Base-by-base conservation (phyloP, 2,113 vertebrate genomes). In the Nannobrachium achirus region DNA sequence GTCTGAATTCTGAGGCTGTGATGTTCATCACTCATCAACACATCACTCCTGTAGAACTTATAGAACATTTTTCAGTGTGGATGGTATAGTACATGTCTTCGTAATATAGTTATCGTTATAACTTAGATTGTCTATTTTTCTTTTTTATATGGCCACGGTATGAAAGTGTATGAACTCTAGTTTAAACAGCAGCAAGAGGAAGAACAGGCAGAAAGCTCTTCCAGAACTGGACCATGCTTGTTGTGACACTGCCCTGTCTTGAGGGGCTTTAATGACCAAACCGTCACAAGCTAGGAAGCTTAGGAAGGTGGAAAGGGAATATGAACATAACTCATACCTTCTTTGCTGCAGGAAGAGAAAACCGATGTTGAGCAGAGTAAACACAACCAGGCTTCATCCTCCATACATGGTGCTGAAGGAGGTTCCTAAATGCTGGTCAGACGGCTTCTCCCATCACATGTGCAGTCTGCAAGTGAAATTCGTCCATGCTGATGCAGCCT, bases 391-490 rank as follows among this genome's bases (percentile, higher is more conserved):
- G n/a, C 42, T 44, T 44, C 42, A 44, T 44, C 42, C 11, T 49
- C 46, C 46, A 49, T 49, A 49, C 11, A 49, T 14, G 11, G 46
- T 15, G 46, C 46, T 49, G 46, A 49, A 49, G 46, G 46, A 49
- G 46, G 46, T 49, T n/a, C 46, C 46, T 49, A 11, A 14, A 49
- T 49, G 25, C 25, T 33, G 46, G 46, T 14, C n/a, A 49, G 46
- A 49, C 46, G n/a, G 46, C 46, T 49, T 49, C 46, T 49, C 13
- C 46, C 46, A 49, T 49, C 46, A 49, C 46, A 49, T n/a, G 46
- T 8, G 14, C 46, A 49, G 13, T n/a, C 46, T 49, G 46, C 46
- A 49, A 13, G 46, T 49, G 46, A 49, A 49, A 49, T 49, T 49
- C 13, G 13, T 49, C 46, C 13, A 15, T n/a, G n/a, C n/a, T n/a